Evolutionary conservation across 2,888 invertebrate genomes (phyloP).

Genomic region (Eustalomyia histrio): DNA sequence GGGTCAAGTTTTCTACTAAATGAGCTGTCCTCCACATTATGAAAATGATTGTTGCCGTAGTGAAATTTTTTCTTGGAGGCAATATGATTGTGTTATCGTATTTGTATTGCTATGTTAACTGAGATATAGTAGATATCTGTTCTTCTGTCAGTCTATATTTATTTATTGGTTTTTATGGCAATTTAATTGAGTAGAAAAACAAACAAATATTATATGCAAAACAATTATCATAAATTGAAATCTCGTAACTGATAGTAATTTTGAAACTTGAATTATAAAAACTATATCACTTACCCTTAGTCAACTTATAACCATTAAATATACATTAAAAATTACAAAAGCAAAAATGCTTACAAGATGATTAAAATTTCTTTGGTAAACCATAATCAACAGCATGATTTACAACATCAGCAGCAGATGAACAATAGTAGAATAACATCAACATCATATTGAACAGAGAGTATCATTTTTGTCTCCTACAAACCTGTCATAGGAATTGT

Average conservation of each 20-base stretch:
- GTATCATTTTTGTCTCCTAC: slow-evolving; percentile 17
- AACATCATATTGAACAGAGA: slow-evolving; percentile 7
- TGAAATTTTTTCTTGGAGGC: too few species aligned
- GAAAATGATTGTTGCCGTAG: too few species aligned
- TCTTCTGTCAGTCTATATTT: background rate
- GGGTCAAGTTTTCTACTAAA: too few species aligned
- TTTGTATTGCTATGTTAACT: too few species aligned
- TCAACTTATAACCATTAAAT: too few species aligned
- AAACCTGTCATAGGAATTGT: slow-evolving; percentile 39
- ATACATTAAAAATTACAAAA: slow-evolving; percentile 20
- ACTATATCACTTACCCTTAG: too few species aligned
- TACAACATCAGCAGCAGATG: background rate
- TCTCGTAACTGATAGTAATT: too few species aligned
- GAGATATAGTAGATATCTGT: background rate
- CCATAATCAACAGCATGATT: slow-evolving; percentile 8
- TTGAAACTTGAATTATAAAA: too few species aligned
- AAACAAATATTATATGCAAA: background rate
- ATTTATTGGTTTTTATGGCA: slow-evolving; percentile 46
- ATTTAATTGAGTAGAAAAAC: slow-evolving; percentile 52
- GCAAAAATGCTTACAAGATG: slow-evolving; percentile 50
- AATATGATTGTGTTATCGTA: too few species aligned
- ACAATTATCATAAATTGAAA: too few species aligned
- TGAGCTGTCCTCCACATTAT: too few species aligned
- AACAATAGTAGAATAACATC: background rate
- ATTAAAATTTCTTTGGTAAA: slow-evolving; percentile 53